Percentiles rank a stretch among this genome's conserved stretches.
Evolutionary conservation across 1,140 invertebrate species (phyloP).

Genomic region (Drosophila nebulosa): DNA sequence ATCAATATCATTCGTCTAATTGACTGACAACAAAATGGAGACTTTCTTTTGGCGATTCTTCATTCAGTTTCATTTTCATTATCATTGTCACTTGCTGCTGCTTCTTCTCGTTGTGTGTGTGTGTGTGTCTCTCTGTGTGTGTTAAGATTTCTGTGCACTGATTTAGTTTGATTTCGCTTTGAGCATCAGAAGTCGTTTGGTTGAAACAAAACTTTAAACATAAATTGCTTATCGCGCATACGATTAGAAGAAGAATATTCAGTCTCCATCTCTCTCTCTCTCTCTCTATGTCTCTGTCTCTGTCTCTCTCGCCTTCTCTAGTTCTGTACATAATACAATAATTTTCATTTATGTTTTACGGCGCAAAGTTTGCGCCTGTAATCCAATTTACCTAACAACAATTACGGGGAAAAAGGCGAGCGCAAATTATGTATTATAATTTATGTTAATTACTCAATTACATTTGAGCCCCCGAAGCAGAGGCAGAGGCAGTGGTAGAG

Average conservation of each 20-base stretch:
- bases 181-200: conserved; percentile 49
- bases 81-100: conserved; percentile 18
- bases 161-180: conserved; percentile 67
- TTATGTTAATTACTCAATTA: conserved; percentile 81
- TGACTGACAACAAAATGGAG: no score
- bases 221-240: conserved; percentile 71
- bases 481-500: no score
- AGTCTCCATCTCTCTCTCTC: no score
- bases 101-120: not conserved
- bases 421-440: conserved; percentile 79
- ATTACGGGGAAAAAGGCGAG: conserved; percentile 63
- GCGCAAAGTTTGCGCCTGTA: conserved; percentile 39
- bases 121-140: not conserved
- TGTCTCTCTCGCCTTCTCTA: not conserved
- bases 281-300: no score
- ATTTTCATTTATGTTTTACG: conserved; percentile 47
- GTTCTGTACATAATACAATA: conserved; percentile 41
- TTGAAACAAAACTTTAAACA: conserved; percentile 65
- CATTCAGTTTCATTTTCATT: not conserved
- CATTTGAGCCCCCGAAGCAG: conserved; percentile 62
- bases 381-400: conserved; percentile 77
- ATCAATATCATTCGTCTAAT: no score
- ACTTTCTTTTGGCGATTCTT: not conserved
- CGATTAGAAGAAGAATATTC: not conserved
- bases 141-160: conserved; percentile 54